Base-by-base conservation (phyloP, 2,797 vertebrate genomes). In the Brachyrhaphis roseni region DNA sequence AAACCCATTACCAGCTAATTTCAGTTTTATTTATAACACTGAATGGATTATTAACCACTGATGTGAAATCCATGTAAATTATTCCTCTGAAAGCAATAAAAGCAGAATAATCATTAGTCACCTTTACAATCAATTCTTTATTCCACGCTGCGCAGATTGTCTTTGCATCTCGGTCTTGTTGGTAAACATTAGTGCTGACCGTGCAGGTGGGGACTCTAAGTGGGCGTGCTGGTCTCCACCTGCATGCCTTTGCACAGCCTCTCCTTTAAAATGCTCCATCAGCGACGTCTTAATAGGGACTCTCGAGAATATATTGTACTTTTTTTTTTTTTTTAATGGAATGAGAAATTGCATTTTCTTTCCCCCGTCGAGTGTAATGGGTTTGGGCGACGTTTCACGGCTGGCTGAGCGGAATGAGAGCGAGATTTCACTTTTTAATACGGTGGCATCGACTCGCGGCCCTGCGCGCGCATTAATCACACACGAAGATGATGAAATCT, bases 271-370 rank as follows among this genome's bases (percentile, higher is more conserved):
- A 97, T 96, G 96, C 95, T 95, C 95, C 91, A 97, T 98, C 97
- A 97, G 94, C 97, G 97, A 98, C 96, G 96, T 98, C 97, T 98
- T 98, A 97, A 98, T 99, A 97, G 96, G 93, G 96, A 71, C 68
- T 71, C 95, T 94, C 95, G 94, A 96, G 96, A 97, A 96, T 98
- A 97, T 97, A 97, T 97, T 97, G 96, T 97, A 96, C 95, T 85
- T 89, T 88, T 76, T 49, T 46, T 98, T 88, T 75, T 26, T 49
- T 98, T 97, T 93, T 97, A 97, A 97, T 97, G 96, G 96, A 96
- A 98, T 97, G 97, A 97, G 96, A 98, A 97, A 98, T 97, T 97
- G 97, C 96, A 96, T 98, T 98, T 97, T 97, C 97, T 97, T 96
- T 96, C 93, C 96, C 94, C 41, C 95, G 94, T 76, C 46, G 82